Conservation (phyloP, 92 coral and sea anemone species). For the Actinostola sp. region DNA sequence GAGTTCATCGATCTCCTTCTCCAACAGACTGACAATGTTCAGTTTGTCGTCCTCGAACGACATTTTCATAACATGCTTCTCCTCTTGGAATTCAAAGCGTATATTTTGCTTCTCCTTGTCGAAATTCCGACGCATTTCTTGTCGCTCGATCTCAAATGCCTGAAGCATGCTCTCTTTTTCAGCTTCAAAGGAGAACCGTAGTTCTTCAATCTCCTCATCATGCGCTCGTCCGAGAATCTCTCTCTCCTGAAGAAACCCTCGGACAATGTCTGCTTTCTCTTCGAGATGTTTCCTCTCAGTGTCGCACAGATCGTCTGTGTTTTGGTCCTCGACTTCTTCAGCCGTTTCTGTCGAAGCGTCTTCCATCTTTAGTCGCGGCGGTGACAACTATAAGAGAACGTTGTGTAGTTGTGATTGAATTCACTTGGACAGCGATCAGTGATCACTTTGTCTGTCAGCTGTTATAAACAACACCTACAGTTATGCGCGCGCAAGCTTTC, state of each 20-base stretch:
- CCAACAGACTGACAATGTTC: conserved; percentile 64
- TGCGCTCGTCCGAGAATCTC: conserved; percentile 82
- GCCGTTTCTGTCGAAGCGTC: conserved; percentile 25
- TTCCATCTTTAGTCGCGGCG: conserved; percentile 13
- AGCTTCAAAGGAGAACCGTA: conserved; percentile 72
- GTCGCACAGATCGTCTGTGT: conserved; percentile 46
- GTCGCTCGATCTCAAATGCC: conserved; percentile 85
- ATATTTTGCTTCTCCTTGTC: conserved; percentile 90
- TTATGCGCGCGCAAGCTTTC: neutral
- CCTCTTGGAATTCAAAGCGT: conserved; percentile 91
- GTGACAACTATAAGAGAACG: no score
- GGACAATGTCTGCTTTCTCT: conserved; percentile 94
- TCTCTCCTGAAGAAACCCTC: conserved; percentile 94
- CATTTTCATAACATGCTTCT: conserved; percentile 91
- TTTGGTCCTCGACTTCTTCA: conserved; percentile 29
- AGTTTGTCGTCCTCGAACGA: conserved; percentile 91
- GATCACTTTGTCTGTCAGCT: conserved; percentile 30
- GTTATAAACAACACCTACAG: neutral
- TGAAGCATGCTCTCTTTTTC: conserved; percentile 86
- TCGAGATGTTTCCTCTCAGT: conserved; percentile 60
- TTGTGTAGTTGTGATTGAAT: neutral
- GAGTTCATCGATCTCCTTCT: conserved; percentile 72
- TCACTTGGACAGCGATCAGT: conserved; percentile 7
- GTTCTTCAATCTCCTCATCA: conserved; percentile 84
- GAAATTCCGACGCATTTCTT: conserved; percentile 88